Evolutionary conservation across 2,113 vertebrate species (phyloP).

Genomic region (Lagopus muta): DNA sequence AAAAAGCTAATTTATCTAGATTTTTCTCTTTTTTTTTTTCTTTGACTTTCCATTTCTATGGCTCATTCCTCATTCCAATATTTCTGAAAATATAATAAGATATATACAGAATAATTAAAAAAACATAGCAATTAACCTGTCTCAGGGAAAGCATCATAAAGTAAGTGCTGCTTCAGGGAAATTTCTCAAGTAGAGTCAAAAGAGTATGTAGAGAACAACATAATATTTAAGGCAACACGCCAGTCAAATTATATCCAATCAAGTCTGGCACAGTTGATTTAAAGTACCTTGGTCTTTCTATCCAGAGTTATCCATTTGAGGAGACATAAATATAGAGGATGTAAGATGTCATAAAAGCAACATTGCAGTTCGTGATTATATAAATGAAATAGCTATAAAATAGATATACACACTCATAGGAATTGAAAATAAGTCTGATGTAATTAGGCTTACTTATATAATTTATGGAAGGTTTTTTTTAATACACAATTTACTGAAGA

Average conservation of each 20-base stretch:
- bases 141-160: neutral
- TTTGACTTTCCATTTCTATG: neutral
- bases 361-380: neutral
- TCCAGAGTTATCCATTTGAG: neutral
- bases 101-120: conserved; percentile 59
- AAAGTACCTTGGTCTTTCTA: neutral
- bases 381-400: neutral
- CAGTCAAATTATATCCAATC: neutral
- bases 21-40: neutral
- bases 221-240: neutral
- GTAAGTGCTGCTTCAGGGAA: conserved; percentile 21
- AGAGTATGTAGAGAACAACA: neutral
- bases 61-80: neutral
- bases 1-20: neutral
- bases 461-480: neutral
- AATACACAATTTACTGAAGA: neutral
- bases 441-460: neutral
- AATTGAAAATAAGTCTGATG: neutral
- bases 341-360: neutral
- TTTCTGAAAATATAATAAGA: neutral
- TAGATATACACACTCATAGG: no score
- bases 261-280: neutral
- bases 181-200: conserved; percentile 37
- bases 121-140: conserved; percentile 48
- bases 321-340: neutral